Evolutionary conservation across 2,113 vertebrate species (phyloP).

Genomic region (Physeter macrocephalus): DNA sequence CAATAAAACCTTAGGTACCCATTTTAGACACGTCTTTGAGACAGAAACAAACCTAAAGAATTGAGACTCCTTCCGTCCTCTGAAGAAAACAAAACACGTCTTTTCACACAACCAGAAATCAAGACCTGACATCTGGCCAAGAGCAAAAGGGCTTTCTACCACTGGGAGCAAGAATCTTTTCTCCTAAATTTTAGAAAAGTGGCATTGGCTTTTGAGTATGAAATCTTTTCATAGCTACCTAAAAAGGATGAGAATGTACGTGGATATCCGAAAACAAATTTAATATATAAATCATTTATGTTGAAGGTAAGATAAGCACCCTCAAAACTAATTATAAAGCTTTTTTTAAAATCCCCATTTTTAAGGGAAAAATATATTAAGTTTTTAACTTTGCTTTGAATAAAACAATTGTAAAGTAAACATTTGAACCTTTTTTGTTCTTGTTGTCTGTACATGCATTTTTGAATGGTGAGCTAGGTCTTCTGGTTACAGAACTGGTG

Average conservation of each 20-base stretch:
- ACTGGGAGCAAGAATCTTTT: neutral
- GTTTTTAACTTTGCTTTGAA: constrained; percentile 63
- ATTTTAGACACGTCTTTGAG: constrained; percentile 18
- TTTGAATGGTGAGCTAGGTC: neutral
- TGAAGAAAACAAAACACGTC: neutral
- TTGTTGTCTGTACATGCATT: neutral
- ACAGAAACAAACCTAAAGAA: neutral
- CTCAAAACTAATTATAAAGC: constrained; percentile 52
- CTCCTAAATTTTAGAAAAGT: constrained; percentile 9
- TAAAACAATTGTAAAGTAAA: constrained; percentile 62
- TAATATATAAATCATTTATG: constrained; percentile 55
- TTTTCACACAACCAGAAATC: neutral
- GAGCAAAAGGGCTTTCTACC: neutral
- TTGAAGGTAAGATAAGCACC: constrained; percentile 33
- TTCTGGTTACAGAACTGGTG: neutral
- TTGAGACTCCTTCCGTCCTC: neutral
- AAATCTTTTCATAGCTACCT: constrained; percentile 3
- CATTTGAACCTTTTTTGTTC: constrained; percentile 18
- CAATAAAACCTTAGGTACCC: neutral
- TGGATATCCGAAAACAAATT: constrained; percentile 39
- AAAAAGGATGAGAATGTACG: constrained; percentile 30
- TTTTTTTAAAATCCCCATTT: constrained; percentile 25
- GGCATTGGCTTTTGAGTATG: constrained; percentile 19
- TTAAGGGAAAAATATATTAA: constrained; percentile 28
- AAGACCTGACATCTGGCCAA: neutral